Percentiles rank a stretch among this genome's conserved stretches.
phyloP scores from a whole-genome alignment of 2,113 vertebrate genomes.

The Noturus placidus region DNA sequence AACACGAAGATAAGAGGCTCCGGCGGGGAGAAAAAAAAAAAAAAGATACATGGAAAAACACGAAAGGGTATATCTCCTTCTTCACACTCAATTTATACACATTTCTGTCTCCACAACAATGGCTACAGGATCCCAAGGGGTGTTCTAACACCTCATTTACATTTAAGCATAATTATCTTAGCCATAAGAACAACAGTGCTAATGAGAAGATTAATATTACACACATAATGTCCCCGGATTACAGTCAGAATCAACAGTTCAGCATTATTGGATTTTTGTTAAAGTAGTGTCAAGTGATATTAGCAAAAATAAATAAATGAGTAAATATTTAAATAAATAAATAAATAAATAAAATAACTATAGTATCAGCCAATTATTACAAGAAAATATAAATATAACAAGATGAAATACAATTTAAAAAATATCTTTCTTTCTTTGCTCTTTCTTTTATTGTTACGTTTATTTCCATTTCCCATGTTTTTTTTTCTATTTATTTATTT shows the following conservation, averaged over 20 bases:
- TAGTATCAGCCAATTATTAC: neutral
- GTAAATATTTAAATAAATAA: too few species aligned
- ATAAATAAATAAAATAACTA: neutral
- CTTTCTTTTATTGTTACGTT: neutral
- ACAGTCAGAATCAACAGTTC: neutral
- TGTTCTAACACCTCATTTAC: neutral
- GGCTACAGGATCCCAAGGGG: neutral
- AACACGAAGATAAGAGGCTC: neutral
- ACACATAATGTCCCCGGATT: neutral
- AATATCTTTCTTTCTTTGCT: neutral
- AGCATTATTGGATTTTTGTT: neutral
- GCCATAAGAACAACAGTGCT: conserved; percentile 6
- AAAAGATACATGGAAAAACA: neutral
- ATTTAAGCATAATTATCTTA: neutral
- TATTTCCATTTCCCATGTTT: neutral
- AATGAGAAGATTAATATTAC: conserved; percentile 3
- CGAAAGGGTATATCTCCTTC: neutral
- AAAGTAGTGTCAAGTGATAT: neutral
- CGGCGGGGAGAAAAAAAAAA: accelerated
- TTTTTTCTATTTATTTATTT: too few species aligned
- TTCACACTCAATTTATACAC: conserved; percentile 3
- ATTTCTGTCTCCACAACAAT: neutral
- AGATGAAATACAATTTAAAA: neutral
- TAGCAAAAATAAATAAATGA: neutral
- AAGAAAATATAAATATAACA: neutral